These are phyloP conservation scores for Temnothorax nylanderi DNA, from an alignment of 1,140 invertebrate genomes.

Conservation along the genomic window DNA sequence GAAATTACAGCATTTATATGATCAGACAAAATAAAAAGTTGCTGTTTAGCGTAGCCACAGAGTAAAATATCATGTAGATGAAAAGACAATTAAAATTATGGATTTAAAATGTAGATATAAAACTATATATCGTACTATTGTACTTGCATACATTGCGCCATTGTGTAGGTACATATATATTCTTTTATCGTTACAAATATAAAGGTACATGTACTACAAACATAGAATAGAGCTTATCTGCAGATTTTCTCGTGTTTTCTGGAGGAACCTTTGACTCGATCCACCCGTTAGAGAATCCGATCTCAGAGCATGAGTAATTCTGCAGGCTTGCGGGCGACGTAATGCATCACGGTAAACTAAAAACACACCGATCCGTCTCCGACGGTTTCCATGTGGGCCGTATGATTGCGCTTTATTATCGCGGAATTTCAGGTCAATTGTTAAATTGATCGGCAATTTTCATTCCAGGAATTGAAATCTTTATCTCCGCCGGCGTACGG, in stretches of 20 bases:
- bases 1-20: not conserved
- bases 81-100: not conserved
- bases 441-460: slow-evolving; percentile 84
- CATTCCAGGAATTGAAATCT: slow-evolving; percentile 84
- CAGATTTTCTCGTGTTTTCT: not conserved
- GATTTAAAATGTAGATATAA: not conserved
- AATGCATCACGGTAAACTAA: slow-evolving; percentile 69
- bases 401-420: slow-evolving; percentile 80
- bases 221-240: not conserved
- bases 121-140: not conserved
- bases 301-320: slow-evolving; percentile 57
- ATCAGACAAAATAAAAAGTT: not conserved
- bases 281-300: slow-evolving; percentile 58
- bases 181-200: too few relatives aligned
- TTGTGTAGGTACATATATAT: not conserved
- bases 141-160: not conserved
- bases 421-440: slow-evolving; percentile 84
- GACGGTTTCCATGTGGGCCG: slow-evolving; percentile 74
- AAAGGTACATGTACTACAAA: not conserved
- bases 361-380: slow-evolving; percentile 71
- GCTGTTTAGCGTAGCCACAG: not conserved
- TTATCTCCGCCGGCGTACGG: slow-evolving; percentile 74
- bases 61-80: not conserved
- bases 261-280: slow-evolving; percentile 27
- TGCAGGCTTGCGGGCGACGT: slow-evolving; percentile 50